Base-by-base conservation (phyloP, 1,140 invertebrate genomes). In the Vanessa tameamea region DNA sequence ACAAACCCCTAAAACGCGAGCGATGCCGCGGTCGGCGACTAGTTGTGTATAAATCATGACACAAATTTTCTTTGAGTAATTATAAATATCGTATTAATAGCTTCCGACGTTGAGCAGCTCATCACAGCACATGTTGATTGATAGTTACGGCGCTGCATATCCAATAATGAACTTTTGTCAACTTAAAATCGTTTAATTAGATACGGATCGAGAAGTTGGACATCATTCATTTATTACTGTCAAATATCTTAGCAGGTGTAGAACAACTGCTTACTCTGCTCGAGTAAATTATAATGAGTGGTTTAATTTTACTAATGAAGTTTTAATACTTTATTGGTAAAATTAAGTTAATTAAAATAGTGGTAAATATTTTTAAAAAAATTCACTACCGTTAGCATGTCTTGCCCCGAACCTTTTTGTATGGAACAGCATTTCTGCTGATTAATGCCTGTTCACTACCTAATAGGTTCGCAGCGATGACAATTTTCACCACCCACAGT, bases 91-190 rank as follows among this genome's bases (percentile, higher is more conserved):
- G 13, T 61, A 61, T 37, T 61, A 68, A 68, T 68, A 68, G 51
- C 37, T 68, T 51, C 16, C 26, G 66, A 43, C 26, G 37, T 68
- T n/a, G 55, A 68, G 12, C 37, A 69, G 16, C 66, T 70, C 47
- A 63, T 70, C 43, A 70, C 23, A 63, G 57, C 26, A 63, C 47
- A 37, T 14, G 55, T 37, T 63, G 57, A 70, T 64, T 63, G 66
- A 55, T 23, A 55, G 16, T 47, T 67, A n/a, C 16, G 26, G 16
- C 37, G 57, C 12, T 15, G 14, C 23, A 61, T 61, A 61, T 31
- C 57, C 57, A 61, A 61, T 37, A 61, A 23, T 53, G 48, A 53
- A 53, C 48, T 68, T 68, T 61, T n/a, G 11, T 57, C 23, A 43
- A 47, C 20, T 67, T 15, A 4, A 16, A 51, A 67, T 37, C 48